Conservation (phyloP, 2,797 vertebrate species). For the Taenioides sp. region DNA sequence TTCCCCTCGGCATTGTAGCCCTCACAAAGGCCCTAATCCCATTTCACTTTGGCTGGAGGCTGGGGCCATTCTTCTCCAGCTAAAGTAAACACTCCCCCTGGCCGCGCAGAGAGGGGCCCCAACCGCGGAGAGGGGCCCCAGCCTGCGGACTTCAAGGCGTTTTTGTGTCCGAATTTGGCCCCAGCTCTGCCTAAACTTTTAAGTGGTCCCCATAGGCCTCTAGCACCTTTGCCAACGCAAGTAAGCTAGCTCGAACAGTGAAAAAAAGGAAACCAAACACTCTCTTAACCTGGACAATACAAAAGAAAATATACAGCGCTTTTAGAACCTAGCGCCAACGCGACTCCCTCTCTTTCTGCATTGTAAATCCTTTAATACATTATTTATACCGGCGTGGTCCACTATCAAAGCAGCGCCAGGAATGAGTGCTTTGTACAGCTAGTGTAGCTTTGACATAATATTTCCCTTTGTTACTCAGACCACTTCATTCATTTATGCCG, state of each 20-base stretch:
- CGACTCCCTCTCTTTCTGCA: conserved; percentile 50
- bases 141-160: conserved; percentile 97
- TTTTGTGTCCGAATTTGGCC: conserved; percentile 90
- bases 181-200: conserved; percentile 91
- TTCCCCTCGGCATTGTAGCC: conserved; percentile 97
- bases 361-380: conserved; percentile 81
- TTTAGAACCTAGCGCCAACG: conserved; percentile 67
- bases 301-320: conserved; percentile 75
- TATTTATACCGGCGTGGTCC: conserved; percentile 77
- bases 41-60: conserved; percentile 97
- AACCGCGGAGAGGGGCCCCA: conserved; percentile 87
- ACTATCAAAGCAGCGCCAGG: conserved; percentile 74
- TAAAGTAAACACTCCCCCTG: conserved; percentile 99
- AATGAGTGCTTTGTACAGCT: conserved; percentile 73
- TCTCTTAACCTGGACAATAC: conserved; percentile 77
- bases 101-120: conserved; percentile 88
- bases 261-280: conserved; percentile 78
- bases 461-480: conserved; percentile 67
- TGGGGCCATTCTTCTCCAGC: conserved; percentile 92
- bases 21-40: conserved; percentile 99
- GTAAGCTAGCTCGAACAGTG: conserved; percentile 82
- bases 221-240: conserved; percentile 86
- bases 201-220: conserved; percentile 91
- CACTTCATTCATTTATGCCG: conserved; percentile 56
- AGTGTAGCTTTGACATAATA: conserved; percentile 70